Evolutionary conservation across 2,888 invertebrate species (phyloP).

Genomic region (Dicycla oo): DNA sequence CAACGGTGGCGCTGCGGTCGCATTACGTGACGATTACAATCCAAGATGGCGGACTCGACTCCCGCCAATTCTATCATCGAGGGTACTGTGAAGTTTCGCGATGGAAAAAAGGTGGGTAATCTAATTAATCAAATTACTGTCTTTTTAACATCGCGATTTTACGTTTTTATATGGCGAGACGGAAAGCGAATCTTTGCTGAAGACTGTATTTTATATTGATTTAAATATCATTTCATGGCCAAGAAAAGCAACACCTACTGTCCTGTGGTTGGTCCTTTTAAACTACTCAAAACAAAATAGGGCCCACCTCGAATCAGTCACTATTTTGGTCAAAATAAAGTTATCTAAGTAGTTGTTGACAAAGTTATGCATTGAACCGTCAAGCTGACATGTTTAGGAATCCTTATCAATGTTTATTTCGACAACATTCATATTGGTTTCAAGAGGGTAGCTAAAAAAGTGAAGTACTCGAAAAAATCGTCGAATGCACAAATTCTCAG

Average conservation of each 20-base stretch:
- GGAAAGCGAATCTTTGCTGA: not conserved
- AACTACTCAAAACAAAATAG: no score
- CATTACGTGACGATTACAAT: conserved; percentile 81
- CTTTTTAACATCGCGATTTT: conserved; percentile 14
- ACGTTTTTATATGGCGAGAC: conserved; percentile 7
- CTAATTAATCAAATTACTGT: conserved; percentile 37
- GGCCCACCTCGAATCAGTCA: no score
- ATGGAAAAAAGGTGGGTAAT: conserved; percentile 95
- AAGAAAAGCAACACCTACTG: not conserved
- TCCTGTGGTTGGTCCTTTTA: not conserved
- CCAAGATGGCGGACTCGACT: conserved; percentile 86
- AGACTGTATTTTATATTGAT: not conserved
- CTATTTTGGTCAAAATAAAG: no score
- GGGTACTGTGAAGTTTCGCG: conserved; percentile 97
- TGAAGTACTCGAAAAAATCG: no score
- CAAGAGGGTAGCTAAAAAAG: no score
- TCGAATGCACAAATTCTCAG: no score
- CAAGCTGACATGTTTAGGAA: no score
- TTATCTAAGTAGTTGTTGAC: no score
- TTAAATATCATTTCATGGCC: no score
- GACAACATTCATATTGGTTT: no score
- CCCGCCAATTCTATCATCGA: conserved; percentile 95
- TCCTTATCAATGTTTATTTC: no score
- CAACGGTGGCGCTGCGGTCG: conserved; percentile 82
- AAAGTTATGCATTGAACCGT: no score